Evolutionary conservation across 2,113 vertebrate species (phyloP), one percentile per base, ranked within the genome.

Genomic region (Polyodon spathula): DNA sequence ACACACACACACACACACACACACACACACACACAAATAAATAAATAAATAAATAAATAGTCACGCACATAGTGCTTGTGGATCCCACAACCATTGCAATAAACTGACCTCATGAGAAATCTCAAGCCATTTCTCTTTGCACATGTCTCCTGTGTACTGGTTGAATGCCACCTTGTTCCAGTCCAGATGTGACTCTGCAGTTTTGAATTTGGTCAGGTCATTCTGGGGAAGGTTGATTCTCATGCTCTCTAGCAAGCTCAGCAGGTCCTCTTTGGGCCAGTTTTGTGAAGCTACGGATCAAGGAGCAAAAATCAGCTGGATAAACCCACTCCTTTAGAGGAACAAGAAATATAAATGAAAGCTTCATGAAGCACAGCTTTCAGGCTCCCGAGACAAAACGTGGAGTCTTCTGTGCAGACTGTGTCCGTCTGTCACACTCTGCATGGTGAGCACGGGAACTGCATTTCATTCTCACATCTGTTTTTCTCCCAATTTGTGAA

Each of bases 151-250:
- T 5, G 95, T 90, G 78, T 88, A 97, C 53, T 94, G 84, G 65
- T 93, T 94, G 77, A 99, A 98, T 43, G 95, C 90, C 72, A 99
- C 91, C 68, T 98, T 99, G 73, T 91, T 88, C 96, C 96, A 99
- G 8, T 98, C 91, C 62, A 99, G 79, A 68, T 98, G 95, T 50
- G 95, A 95, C 76, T 98, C 96, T 0, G 96, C 92, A 1, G 96
- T 99, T 79, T 98, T 99, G 77, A 95, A 99, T 77, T 97, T 99
- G 69, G 89, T 87, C 71, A 91, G 76, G 57, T 98, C 96, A 46
- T 96, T 97, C 73, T 81, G 84, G 6, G 96, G 96, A 63, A 99
- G 82, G 44, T 93, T 93, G 56, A 89, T 81, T 78, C 93, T 94
- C 92, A 98, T 98, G 77, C 81, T 81, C 64, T 99, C 94, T 76